phyloP scores from a whole-genome alignment of 2,888 invertebrate genomes.

The Zonitis immaculata region DNA sequence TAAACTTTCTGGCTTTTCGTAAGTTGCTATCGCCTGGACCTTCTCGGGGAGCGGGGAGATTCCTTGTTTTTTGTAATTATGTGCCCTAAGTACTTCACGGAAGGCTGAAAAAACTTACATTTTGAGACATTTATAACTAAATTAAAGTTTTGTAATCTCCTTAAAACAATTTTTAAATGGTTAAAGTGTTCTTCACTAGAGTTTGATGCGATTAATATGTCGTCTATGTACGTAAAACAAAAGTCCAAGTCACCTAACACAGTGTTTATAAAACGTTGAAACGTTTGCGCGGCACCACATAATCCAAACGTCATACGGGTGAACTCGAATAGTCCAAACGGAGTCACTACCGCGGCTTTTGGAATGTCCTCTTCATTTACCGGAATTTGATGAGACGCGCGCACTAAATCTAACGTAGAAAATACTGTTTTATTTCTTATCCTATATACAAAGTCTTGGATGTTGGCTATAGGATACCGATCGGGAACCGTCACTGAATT shows the following conservation, averaged over 20 bases:
- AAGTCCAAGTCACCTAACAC: slow-evolving; percentile 32
- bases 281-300: slow-evolving; percentile 40
- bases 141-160: slow-evolving; percentile 27
- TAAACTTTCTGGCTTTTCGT: slow-evolving; percentile 2
- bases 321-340: slow-evolving; percentile 41
- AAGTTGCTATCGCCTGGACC: too few species aligned
- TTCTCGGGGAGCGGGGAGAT: too few species aligned
- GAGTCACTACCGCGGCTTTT: slow-evolving; percentile 42
- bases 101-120: slow-evolving; percentile 29
- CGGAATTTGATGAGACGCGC: slow-evolving; percentile 41
- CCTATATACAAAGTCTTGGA: slow-evolving; percentile 22
- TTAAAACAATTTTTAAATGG: slow-evolving; percentile 25
- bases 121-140: slow-evolving; percentile 29
- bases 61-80: slow-evolving; percentile 27
- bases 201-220: too few species aligned
- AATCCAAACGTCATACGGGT: slow-evolving; percentile 36
- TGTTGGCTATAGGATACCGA: slow-evolving; percentile 22
- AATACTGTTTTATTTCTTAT: slow-evolving; percentile 14
- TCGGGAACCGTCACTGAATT: slow-evolving; percentile 25
- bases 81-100: slow-evolving; percentile 24
- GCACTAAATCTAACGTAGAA: slow-evolving; percentile 13
- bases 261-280: slow-evolving; percentile 39
- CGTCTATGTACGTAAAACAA: slow-evolving; percentile 36
- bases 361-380: slow-evolving; percentile 34
- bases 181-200: not conserved